Evolutionary conservation across 2,888 invertebrate species (phyloP), one percentile per base, ranked within the genome.

Genomic region (Xiphydria camelus): DNA sequence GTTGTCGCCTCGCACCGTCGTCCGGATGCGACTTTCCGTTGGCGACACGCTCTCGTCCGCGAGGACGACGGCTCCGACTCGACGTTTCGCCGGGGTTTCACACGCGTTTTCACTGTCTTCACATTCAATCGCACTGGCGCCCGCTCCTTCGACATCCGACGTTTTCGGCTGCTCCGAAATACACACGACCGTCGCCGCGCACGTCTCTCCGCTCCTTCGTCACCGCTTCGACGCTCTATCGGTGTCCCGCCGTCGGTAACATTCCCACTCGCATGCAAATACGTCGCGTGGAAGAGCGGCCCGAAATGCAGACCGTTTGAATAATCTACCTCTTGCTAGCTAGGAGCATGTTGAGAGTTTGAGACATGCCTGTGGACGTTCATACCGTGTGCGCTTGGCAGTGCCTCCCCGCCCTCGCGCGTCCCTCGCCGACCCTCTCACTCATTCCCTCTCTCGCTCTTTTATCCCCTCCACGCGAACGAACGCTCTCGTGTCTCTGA

Each of bases 321-420:
- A 49, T 40, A 31, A 35, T 60, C 56, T 57, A 62, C 59, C 62
- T 66, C 60, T 63, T 64, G 60, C 61, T 63, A 65, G 61, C 64
- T 66, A 64, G 64, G 66, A 68, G 64, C 69, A 71, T 68, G 68
- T 64, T 59, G 64, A 65, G 67, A 59, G 61, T 64, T 67, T 62
- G 68, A 64, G 61, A 68, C 70, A 68, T 69, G 70, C 70, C 66
- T 63, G 66, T n/a, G 23, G 50, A 62, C 61, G 66, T 62, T 62
- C 64, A 60, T 66, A 60, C 67, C 54, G 68, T 67, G 58, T 57
- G 61, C 61, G 62, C 57, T 60, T 53, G 51, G 52, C 57, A 55
- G 56, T 58, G 54, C 51, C 50, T 56, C 57, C 57, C 61, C 53
- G 31, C 47, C 32, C 21, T 38, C 53, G 51, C 39, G 31, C 35